Base-by-base conservation (phyloP, 2,797 vertebrate species). In the Corythornis leucogaster region DNA sequence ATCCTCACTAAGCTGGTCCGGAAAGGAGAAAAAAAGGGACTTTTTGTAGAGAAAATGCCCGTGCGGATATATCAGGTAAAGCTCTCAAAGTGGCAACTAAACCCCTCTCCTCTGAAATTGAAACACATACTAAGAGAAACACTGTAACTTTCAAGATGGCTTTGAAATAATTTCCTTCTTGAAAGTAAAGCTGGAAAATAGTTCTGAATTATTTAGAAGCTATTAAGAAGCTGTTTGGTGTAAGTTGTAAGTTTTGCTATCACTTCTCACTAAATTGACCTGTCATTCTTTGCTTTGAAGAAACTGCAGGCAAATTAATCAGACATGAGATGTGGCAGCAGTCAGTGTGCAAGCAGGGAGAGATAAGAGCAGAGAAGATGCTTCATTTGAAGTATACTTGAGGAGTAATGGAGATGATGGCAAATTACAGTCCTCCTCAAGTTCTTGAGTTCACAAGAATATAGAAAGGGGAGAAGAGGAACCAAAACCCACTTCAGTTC, bases 31-130 rank as follows among this genome's bases (percentile, higher is more conserved):
- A 99, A 99, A 94, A 99, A 99, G 92, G 99, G 99, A 10, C 98
- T 99, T 17, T 99, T 99, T 98, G 99, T 99, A 33, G 99, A 99
- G 96, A 99, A 99, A 96, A 99, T 99, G 99, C 99, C 99, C 1
- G 99, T 98, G 82, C 96, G 99, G 80, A 99, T 99, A 94, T 99
- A 99, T 93, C 99, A 99, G 99, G 99, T 99, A 94, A 62, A 73
- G 40, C 18, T 11, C 48, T 26, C 25, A 33, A 67, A 86, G 43
- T n/a, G n/a, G 24, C 45, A 75, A 6, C 24, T 51, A 18, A 77
- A 67, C 48, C 26, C 51, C 63, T 11, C n/a, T 76, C 6, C 0
- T 3, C 6, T 15, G 17, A 74, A 63, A 66, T 26, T 20, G 33
- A 63, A 55, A 33, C 9, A n/a, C 3, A 0, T 5, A 19, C 11